Evolutionary conservation across 2,113 vertebrate species (phyloP).

Genomic region (Nicator chloris): DNA sequence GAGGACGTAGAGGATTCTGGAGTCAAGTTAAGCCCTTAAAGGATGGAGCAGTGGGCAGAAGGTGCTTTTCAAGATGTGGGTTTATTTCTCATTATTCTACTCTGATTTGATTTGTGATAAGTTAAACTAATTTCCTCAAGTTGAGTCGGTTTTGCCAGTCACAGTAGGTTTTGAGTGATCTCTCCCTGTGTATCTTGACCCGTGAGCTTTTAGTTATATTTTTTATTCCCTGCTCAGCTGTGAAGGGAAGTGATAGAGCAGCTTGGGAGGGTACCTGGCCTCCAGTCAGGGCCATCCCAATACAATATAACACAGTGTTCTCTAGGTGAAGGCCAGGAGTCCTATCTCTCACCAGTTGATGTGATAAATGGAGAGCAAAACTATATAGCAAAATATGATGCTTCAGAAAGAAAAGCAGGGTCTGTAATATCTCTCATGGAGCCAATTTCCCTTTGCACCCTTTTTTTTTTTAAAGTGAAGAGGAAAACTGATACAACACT

Average conservation of each 20-base stretch:
- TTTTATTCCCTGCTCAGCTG: background rate
- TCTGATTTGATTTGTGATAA: background rate
- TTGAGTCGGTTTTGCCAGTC: background rate
- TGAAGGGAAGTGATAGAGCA: background rate
- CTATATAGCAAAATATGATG: background rate
- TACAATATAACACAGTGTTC: background rate
- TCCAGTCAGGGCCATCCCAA: background rate
- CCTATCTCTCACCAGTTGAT: background rate
- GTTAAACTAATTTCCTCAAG: background rate
- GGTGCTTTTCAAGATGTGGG: background rate
- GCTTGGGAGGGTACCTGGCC: background rate
- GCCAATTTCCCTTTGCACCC: background rate
- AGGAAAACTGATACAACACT: background rate
- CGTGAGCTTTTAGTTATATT: background rate
- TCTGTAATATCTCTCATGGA: background rate
- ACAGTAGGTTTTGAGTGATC: background rate
- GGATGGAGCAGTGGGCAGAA: background rate
- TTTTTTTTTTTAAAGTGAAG: background rate
- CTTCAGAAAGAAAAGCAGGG: background rate
- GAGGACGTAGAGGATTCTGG: background rate
- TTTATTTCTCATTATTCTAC: background rate
- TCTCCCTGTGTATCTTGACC: background rate
- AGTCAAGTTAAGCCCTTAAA: background rate
- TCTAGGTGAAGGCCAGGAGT: background rate
- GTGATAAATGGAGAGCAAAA: background rate